A percentile compares a stretch with the other conserved stretches of the same genome.
phyloP scores from a whole-genome alignment of 2,797 vertebrate species.

The Rhabdophis nuchalis region DNA sequence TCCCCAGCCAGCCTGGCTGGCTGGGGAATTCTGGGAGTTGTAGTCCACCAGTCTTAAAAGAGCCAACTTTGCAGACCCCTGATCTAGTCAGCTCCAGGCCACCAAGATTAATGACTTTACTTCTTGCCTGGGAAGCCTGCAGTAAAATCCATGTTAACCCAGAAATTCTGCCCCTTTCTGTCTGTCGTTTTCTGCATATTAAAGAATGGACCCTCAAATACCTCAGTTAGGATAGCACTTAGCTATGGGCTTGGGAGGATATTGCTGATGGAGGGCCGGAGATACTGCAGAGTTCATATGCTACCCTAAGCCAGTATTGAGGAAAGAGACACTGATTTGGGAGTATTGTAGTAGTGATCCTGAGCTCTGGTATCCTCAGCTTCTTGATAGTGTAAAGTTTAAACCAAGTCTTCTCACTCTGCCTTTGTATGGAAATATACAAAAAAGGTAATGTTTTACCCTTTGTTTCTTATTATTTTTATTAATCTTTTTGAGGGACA shows the following conservation, averaged over 20 bases:
- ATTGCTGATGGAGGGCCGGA: not conserved
- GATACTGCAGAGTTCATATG: not conserved
- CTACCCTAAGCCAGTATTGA: not conserved
- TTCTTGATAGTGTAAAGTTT: not conserved
- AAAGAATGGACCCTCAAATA: not conserved
- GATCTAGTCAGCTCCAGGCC: not conserved
- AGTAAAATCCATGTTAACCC: not conserved
- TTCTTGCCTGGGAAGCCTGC: not conserved
- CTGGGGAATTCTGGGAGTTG: too few relatives aligned
- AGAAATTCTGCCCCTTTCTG: not conserved
- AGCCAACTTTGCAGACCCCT: too few relatives aligned
- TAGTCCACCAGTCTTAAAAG: too few relatives aligned
- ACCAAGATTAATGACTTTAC: not conserved
- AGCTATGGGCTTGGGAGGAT: not conserved
- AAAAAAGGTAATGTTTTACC: not conserved
- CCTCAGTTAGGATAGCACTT: not conserved
- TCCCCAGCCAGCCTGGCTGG: too few relatives aligned
- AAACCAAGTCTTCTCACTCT: not conserved
- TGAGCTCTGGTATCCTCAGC: not conserved
- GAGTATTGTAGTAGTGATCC: not conserved
- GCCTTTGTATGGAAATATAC: not conserved
- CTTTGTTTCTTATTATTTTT: not conserved
- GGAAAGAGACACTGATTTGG: not conserved
- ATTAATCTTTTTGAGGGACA: not conserved
- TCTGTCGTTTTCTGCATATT: not conserved